These are phyloP conservation scores for Dolichopus griseipennis DNA, from an alignment of 2,888 invertebrate species.

Conservation along the genomic window DNA sequence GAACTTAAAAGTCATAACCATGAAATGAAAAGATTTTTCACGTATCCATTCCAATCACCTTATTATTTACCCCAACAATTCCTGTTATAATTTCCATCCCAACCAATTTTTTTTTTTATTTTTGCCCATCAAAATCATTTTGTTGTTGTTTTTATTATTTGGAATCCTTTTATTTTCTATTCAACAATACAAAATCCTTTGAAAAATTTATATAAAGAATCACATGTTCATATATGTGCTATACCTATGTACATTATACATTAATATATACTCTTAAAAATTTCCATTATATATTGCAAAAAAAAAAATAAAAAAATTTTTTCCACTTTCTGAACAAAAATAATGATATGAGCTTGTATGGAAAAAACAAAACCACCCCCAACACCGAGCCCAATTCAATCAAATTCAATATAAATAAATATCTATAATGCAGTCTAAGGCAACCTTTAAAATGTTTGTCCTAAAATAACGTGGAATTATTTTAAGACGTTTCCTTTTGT, in stretches of 20 bases:
- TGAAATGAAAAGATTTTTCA: background rate
- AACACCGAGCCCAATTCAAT: too few relatives aligned
- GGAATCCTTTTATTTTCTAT: background rate
- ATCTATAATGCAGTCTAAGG: too few relatives aligned
- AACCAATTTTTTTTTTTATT: background rate
- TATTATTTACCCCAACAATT: background rate
- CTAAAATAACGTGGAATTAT: too few relatives aligned
- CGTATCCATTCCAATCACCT: conserved; percentile 1
- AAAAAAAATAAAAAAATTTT: background rate
- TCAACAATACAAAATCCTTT: background rate
- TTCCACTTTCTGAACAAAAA: conserved; percentile 6
- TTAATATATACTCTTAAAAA: background rate
- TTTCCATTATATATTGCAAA: too few relatives aligned
- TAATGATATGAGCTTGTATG: background rate
- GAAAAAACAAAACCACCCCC: background rate
- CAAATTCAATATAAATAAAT: too few relatives aligned
- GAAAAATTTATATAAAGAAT: background rate
- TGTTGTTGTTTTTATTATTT: background rate
- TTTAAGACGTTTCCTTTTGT: too few relatives aligned
- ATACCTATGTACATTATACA: too few relatives aligned
- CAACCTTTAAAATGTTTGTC: too few relatives aligned
- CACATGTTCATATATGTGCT: background rate
- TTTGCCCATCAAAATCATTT: background rate
- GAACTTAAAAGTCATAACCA: conserved; percentile 4
- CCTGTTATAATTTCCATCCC: too few relatives aligned